A percentile compares a stretch with the other conserved stretches of the same genome.
Conservation (phyloP, 2,888 invertebrate genomes). For the Ennomos erosarius region DNA sequence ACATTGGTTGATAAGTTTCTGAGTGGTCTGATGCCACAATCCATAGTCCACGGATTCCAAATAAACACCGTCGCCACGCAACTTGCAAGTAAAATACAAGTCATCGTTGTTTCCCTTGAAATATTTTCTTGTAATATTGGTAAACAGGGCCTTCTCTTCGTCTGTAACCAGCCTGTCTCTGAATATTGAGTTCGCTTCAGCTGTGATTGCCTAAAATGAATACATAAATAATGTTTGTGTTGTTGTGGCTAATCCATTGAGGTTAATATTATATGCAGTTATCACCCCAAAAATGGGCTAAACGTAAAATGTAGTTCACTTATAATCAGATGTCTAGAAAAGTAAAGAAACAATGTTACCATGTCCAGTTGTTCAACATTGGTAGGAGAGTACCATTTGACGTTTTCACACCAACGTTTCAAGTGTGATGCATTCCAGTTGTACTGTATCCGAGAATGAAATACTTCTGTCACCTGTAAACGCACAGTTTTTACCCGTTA, state of each 20-base stretch:
- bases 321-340: too few species aligned
- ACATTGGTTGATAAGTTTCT: conserved; percentile 87
- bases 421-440: conserved; percentile 91
- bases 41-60: conserved; percentile 77
- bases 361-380: conserved; percentile 54
- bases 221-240: conserved; percentile 15
- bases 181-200: conserved; percentile 92
- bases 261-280: too few species aligned
- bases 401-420: conserved; percentile 88
- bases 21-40: conserved; percentile 87
- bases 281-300: too few species aligned
- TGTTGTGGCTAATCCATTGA: too few species aligned
- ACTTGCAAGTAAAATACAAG: conserved; percentile 58
- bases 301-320: too few species aligned
- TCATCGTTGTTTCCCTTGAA: conserved; percentile 59
- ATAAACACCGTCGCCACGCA: conserved; percentile 66
- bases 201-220: conserved; percentile 86
- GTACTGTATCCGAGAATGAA: conserved; percentile 85
- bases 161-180: conserved; percentile 88
- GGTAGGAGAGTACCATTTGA: conserved; percentile 85
- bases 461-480: conserved; percentile 64
- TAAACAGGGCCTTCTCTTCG: conserved; percentile 88
- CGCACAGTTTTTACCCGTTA: neutral
- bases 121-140: conserved; percentile 84
- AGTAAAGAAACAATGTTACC: conserved; percentile 46